A percentile compares a stretch with the other conserved stretches of the same genome.
These are phyloP conservation scores for Pitta sordida DNA, from an alignment of 2,113 vertebrate genomes.

Conservation along the genomic window DNA sequence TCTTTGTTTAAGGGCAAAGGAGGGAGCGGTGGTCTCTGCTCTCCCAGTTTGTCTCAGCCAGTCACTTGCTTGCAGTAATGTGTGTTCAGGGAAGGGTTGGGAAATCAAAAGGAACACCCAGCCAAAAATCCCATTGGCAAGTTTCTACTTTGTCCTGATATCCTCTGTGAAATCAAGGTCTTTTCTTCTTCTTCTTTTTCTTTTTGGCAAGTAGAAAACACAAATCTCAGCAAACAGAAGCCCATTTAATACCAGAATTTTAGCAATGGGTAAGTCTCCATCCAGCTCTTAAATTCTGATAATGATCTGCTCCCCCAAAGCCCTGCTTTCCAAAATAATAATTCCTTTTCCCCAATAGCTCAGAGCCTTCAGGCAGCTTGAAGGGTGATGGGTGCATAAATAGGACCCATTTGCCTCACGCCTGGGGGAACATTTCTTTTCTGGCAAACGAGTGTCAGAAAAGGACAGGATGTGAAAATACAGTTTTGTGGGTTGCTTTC, in stretches of 20 bases:
- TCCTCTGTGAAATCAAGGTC: not conserved
- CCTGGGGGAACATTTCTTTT: not conserved
- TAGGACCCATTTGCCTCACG: not conserved
- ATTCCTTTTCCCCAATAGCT: not conserved
- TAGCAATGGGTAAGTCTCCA: not conserved
- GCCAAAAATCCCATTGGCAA: not conserved
- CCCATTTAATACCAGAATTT: not conserved
- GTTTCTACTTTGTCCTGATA: not conserved
- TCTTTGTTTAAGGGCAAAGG: not conserved
- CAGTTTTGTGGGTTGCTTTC: not conserved
- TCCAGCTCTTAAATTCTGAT: not conserved
- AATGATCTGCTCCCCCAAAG: not conserved
- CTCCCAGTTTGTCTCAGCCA: not conserved
- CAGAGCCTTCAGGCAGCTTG: not conserved
- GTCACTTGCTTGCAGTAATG: not conserved
- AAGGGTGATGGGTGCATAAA: not conserved
- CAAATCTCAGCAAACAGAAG: not conserved
- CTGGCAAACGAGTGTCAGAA: not conserved
- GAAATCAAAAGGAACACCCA: not conserved
- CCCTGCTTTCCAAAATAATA: not conserved
- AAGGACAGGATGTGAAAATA: not conserved
- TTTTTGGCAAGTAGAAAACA: not conserved
- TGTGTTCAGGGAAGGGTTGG: not conserved
- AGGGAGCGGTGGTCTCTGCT: not conserved
- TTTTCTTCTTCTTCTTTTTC: not conserved